These are phyloP conservation scores for Griposia aprilina DNA, from an alignment of 2,888 invertebrate genomes.

Conservation along the genomic window DNA sequence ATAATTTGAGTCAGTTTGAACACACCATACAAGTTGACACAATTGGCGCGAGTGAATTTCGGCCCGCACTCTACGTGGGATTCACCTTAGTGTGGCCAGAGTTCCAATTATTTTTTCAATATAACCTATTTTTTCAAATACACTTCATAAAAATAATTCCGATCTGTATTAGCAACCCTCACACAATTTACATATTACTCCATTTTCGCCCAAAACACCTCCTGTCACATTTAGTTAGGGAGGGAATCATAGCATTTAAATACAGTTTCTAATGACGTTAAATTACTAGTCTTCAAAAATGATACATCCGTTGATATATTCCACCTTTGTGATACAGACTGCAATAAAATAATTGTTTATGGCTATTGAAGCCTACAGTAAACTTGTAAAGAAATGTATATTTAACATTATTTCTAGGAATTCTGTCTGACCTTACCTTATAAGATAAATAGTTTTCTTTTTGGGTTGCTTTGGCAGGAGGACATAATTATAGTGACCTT, in stretches of 20 bases:
- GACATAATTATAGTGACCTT: no score
- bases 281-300: neutral
- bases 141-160: neutral
- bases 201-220: neutral
- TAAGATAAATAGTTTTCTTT: slow-evolving; percentile 5
- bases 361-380: no score
- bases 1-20: neutral
- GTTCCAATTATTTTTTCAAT: neutral
- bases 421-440: neutral
- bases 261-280: neutral
- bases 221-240: neutral
- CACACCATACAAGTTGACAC: neutral
- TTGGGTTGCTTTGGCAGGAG: no score
- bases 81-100: neutral
- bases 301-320: neutral
- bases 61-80: neutral
- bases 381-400: neutral
- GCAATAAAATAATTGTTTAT: neutral
- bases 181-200: neutral
- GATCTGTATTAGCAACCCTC: neutral
- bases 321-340: neutral
- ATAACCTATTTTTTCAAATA: neutral
- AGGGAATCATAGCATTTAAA: neutral
- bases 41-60: neutral
- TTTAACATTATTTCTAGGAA: slow-evolving; percentile 12